A percentile compares a stretch with the other conserved stretches of the same genome.
These are phyloP conservation scores for Gymnorhina tibicen DNA, from an alignment of 2,113 vertebrate genomes.

Conservation along the genomic window DNA sequence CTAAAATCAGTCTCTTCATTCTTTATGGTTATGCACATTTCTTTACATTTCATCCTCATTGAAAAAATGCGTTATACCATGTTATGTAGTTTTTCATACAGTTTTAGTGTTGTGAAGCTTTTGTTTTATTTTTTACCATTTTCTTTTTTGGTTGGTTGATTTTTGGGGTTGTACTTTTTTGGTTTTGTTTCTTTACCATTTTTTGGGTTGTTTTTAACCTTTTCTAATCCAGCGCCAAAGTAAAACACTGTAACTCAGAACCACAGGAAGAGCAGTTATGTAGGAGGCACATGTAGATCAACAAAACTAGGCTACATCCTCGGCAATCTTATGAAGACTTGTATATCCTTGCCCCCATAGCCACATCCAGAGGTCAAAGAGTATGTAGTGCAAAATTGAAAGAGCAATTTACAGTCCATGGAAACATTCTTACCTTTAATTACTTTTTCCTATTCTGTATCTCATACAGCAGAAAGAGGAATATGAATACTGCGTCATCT, in stretches of 20 bases:
- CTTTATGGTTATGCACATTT: not conserved
- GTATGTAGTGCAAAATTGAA: not conserved
- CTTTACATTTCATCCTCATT: not conserved
- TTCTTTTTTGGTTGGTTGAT: not conserved
- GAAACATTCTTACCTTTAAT: not conserved
- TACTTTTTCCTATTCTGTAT: not conserved
- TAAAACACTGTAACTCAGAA: not conserved
- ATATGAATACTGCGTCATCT: not conserved
- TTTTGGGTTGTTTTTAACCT: not conserved
- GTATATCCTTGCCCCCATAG: not conserved
- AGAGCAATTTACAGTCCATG: not conserved
- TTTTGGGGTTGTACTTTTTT: not conserved
- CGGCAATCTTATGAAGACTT: not conserved
- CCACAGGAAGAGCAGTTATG: not conserved
- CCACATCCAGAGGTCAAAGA: not conserved
- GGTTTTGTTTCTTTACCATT: not conserved
- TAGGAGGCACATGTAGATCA: not conserved
- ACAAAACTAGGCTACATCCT: not conserved
- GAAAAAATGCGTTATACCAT: not conserved
- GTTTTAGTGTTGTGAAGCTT: not conserved
- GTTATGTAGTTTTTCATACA: not conserved
- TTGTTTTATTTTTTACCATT: accelerated
- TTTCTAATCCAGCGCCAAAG: not conserved
- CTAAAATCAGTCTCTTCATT: not conserved
- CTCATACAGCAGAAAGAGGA: not conserved